A percentile compares a stretch with the other conserved stretches of the same genome.
Conservation (phyloP, 1,140 invertebrate species). For the Trachymyrmex cornetzi region DNA sequence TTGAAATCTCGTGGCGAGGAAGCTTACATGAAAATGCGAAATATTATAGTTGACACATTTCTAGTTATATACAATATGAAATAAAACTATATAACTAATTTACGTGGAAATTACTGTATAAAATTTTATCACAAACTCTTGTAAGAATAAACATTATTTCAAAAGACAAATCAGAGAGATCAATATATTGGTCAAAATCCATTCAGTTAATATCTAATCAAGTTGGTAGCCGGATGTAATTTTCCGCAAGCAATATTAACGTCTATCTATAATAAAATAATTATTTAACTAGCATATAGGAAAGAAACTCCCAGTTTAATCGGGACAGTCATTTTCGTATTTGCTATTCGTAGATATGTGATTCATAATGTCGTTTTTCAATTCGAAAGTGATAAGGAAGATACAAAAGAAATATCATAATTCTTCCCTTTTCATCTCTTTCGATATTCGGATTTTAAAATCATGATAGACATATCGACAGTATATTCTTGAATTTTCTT, state of each 20-base stretch:
- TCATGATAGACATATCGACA: constrained; percentile 61
- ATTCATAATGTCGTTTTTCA: constrained; percentile 11
- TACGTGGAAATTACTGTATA: not conserved
- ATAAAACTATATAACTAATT: not conserved
- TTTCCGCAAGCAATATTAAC: not conserved
- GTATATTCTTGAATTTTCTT: constrained; percentile 24
- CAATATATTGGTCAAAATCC: not conserved
- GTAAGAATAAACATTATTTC: not conserved
- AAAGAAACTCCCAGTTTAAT: constrained; percentile 36
- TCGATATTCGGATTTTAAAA: constrained; percentile 38
- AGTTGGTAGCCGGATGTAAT: not conserved
- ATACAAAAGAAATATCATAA: constrained; percentile 22
- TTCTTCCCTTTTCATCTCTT: not conserved
- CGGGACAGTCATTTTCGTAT: constrained; percentile 9
- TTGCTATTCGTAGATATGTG: constrained; percentile 14
- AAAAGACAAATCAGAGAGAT: not conserved
- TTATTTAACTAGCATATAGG: not conserved
- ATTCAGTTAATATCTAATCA: not conserved
- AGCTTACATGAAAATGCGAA: constrained; percentile 34
- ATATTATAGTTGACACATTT: constrained; percentile 13
- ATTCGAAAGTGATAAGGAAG: not conserved
- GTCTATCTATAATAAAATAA: not conserved
- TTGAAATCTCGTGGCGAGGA: constrained; percentile 14
- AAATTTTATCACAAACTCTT: not conserved
- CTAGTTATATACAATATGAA: not conserved